Evolutionary conservation across 2,113 vertebrate genomes (phyloP).

Genomic region (Chitala chitala): DNA sequence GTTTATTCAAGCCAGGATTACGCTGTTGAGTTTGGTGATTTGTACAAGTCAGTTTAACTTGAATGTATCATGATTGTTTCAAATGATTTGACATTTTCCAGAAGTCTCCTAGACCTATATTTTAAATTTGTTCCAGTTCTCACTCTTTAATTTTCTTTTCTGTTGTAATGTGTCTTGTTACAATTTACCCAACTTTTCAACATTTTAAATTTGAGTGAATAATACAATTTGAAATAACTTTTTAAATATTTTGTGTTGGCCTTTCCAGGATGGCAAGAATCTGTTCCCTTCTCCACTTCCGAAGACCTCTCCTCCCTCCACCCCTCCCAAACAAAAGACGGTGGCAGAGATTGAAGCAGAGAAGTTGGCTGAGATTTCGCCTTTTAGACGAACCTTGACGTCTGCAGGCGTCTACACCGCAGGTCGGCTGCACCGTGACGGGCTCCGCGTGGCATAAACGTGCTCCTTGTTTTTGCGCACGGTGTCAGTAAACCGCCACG

Average conservation of each 20-base stretch:
- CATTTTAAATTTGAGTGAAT: conserved; percentile 37
- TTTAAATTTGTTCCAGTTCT: no score
- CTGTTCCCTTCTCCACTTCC: conserved; percentile 63
- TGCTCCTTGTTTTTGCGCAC: neutral
- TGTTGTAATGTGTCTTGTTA: no score
- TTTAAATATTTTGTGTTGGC: conserved; percentile 31
- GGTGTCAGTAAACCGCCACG: neutral
- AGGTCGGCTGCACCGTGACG: conserved; percentile 40
- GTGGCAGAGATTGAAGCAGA: conserved; percentile 54
- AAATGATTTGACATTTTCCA: no score
- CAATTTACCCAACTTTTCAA: conserved; percentile 40
- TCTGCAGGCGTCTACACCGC: conserved; percentile 56
- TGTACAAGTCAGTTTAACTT: no score
- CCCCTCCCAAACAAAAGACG: conserved; percentile 50
- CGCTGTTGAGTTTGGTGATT: no score
- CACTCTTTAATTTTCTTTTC: no score
- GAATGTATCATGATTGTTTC: no score
- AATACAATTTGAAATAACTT: conserved; percentile 42
- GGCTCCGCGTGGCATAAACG: neutral
- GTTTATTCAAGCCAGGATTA: no score
- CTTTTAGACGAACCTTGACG: conserved; percentile 58
- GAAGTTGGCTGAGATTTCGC: conserved; percentile 48
- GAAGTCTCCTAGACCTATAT: no score
- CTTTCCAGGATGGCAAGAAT: conserved; percentile 60
- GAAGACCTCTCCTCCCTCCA: conserved; percentile 41